Base-by-base conservation (phyloP, 2,113 vertebrate genomes). In the Pterophyllum scalare region DNA sequence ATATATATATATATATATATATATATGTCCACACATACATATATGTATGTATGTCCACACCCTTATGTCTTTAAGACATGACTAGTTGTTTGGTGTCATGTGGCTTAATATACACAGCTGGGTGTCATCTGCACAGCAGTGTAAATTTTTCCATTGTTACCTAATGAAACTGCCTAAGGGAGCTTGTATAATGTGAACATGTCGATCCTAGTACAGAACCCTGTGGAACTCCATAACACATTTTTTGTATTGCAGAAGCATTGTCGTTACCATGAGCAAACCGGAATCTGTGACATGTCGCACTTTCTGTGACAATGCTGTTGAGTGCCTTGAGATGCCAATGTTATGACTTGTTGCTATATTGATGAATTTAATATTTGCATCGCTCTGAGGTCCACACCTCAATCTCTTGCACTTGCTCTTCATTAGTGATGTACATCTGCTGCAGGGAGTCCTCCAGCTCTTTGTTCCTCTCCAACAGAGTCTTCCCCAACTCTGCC, bases 401-500 rank as follows among this genome's bases (percentile, higher is more conserved):
- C 98, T 99, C 98, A 0, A 99, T 99, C 92, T 99, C 98, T 87
- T 99, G 98, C 80, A 99, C 98, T 89, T 99, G 98, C 87, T 99
- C 98, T 91, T 99, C 97, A 70, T 97, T 98, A 87, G 96, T 98
- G 87, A 98, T 86, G 24, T 99, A 99, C 97, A 99, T 98, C 95
- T 98, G 98, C 95, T 99, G 98, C 94, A 99, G 93, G 0, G 98
- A 98, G 89, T 98, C 97, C 94, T 99, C 98, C 94, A 99, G 94
- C 93, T 99, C 98, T 84, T 99, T 99, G 94, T 99, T 99, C 86
- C 98, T 95, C 92, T 99, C 98, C 95, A 99, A 95, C 74, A 99
- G 96, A 0, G 98, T 99, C 94, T 99, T 99, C 31, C 98, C 98
- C 84, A 99, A 94, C 95, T 99, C 98, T 0, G 98, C 97, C 0